Evolutionary conservation across 2,797 vertebrate genomes (phyloP), one percentile per base, ranked within the genome.

Genomic region (Gambusia yucatana): DNA sequence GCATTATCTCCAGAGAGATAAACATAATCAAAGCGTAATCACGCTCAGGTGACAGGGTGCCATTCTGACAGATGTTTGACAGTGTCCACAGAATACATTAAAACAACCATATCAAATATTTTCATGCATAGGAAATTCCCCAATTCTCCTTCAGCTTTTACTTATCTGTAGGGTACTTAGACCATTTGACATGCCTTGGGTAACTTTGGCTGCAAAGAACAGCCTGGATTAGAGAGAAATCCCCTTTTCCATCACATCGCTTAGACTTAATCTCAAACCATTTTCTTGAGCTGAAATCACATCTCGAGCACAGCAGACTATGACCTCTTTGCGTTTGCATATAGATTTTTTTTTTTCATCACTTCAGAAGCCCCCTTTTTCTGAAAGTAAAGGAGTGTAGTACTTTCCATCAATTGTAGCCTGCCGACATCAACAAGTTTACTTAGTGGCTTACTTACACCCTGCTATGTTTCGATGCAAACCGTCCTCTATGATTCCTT

Each of bases 281-380:
- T 82, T 84, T 89, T 78, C 71, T 86, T 47, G 57, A 72, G 72
- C 57, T 75, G 41, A 59, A 77, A 83, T 73, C 72, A 55, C 70
- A 84, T 82, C 41, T 83, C 9, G 17, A 57, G 78, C 80, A 85
- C 77, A 73, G 77, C 81, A 48, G 71, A 89, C 84, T 80, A 63
- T 82, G 81, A 82, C 87, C 86, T 87, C 74, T 71, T 52, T 85
- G 77, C 78, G 76, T 81, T 81, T 76, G 81, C 79, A 89, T 87
- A 88, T 85, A 46, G 88, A 88, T 39, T 5, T 91, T 80, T 88
- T 78, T 79, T 75, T 52, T 76, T 77, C 44, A 83, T 85, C 80
- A 90, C 85, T 85, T 93, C 89, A 90, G 90, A 91, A 90, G 78
- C 80, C 6, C 67, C 73, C 72, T 74, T 20, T 70, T 70, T 44